Evolutionary conservation across 2,888 invertebrate genomes (phyloP), one percentile per base, ranked within the genome.

Genomic region (Drosophila anomalata): DNA sequence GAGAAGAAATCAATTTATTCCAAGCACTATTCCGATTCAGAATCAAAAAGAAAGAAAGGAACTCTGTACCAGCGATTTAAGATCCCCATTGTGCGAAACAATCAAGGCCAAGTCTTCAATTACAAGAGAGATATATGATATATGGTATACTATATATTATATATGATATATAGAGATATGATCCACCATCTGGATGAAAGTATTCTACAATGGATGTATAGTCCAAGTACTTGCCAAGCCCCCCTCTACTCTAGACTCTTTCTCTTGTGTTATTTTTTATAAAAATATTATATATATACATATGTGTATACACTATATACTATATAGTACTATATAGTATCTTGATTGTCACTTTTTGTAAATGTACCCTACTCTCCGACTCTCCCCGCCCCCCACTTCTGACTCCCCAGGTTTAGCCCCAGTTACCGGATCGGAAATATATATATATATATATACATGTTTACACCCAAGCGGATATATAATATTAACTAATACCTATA

Each of bases 11-110:
- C 2, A 41, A 41, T 41, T 41, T 41, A 41, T 41, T 41, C 17
- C 9, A 41, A 39, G 46, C 58, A 47, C 47, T 58, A 24, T 31
- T 57, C 47, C 39, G 14, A 39, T 42, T 17, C n/a, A 9, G 29
- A 50, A 52, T 29, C 3, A 39, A 57, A 26, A n/a, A 22, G 9
- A 20, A 73, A 74, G 17, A 17, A 17, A 17, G 17, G 1, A 17
- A 17, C 63, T 67, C 42, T 51, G 36, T 60, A 69, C 63, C 58
- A 60, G 41, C 57, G 52, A 60, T 62, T 62, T 33, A 50, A 31
- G 51, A 44, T 39, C 50, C 44, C 56, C 17, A 74, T 57, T 73
- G 73, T 63, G 62, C 71, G 74, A 36, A 65, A 63, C 70, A 79
- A 78, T 76, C 75, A 80, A 57, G 31, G 42, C 22, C 31, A 46